Evolutionary conservation across 2,797 vertebrate species (phyloP).

Genomic region (Pangasius mekongensis): DNA sequence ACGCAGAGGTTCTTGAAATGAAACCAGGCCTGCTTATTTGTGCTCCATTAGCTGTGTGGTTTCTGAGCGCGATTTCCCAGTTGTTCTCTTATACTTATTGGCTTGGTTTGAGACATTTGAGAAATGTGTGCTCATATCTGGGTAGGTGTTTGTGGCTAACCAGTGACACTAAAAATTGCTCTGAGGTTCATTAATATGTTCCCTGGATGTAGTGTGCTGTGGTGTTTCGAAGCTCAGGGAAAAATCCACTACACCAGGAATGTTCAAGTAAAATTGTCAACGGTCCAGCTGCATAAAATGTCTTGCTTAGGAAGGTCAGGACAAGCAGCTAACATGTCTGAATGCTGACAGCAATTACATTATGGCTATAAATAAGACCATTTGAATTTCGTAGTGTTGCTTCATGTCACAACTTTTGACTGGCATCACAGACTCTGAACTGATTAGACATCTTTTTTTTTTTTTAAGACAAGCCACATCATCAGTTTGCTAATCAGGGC

Average conservation of each 20-base stretch:
- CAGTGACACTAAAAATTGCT: neutral
- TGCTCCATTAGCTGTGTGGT: neutral
- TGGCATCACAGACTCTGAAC: neutral
- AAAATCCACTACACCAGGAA: neutral
- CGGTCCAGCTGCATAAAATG: neutral
- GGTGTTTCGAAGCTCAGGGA: neutral
- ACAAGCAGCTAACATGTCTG: neutral
- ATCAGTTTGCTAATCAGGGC: neutral
- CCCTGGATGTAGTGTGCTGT: too few relatives aligned
- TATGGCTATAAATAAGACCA: neutral
- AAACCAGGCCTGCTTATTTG: neutral
- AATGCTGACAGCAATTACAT: neutral
- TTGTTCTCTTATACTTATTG: neutral
- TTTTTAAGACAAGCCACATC: neutral
- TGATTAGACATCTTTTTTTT: neutral
- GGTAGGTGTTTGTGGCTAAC: slow-evolving; percentile 8
- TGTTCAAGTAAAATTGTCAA: neutral
- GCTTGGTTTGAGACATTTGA: neutral
- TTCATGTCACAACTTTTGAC: neutral
- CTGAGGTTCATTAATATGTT: slow-evolving; percentile 3
- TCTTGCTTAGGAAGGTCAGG: neutral
- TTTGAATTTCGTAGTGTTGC: too few relatives aligned
- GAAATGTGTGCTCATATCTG: neutral
- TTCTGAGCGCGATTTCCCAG: neutral
- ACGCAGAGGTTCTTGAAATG: neutral